Base-by-base conservation (phyloP, 2,797 vertebrate genomes). In the Acropternis orthonyx region DNA sequence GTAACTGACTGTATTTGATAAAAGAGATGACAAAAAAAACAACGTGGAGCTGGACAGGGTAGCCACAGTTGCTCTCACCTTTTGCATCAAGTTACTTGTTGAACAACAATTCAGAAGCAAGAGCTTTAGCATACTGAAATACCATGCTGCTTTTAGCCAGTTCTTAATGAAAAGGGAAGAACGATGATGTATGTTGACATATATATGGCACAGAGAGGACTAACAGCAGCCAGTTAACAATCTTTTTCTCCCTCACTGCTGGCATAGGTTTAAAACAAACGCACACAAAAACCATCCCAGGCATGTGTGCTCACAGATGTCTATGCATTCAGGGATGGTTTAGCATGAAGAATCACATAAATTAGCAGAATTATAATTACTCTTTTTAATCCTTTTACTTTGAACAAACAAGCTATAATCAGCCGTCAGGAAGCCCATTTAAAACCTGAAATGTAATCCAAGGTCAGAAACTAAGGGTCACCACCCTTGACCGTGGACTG, bases 391-490 rank as follows among this genome's bases (percentile, higher is more conserved):
- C 95, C 91, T 95, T 97, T 88, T 7, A 34, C 79, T 97, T 96
- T 95, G 95, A 96, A 93, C 94, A 97, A 92, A 92, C 84, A 92
- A 49, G 73, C 96, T 97, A 97, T 97, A 97, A 97, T 97, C 96
- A 98, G 94, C 71, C 96, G 89, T 69, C 56, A 46, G 95, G 96
- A 98, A 98, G 96, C 91, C 82, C 6, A 26, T 93, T 94, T 94
- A 92, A 95, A 96, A 96, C 81, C 95, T 95, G 96, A 97, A 98
- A 97, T 23, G 28, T 79, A 96, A 98, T 97, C 96, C 95, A 95
- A 96, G 97, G 97, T 96, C 88, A 89, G 73, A 95, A 98, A 97
- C 97, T 97, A 98, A 95, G 97, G 97, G 97, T 94, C 96, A 76
- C 39, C 96, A 93, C 96, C 92, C 97, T 97, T 95, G 96, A 97